phyloP scores from a whole-genome alignment of 2,797 vertebrate species.

The Anas georgica region DNA sequence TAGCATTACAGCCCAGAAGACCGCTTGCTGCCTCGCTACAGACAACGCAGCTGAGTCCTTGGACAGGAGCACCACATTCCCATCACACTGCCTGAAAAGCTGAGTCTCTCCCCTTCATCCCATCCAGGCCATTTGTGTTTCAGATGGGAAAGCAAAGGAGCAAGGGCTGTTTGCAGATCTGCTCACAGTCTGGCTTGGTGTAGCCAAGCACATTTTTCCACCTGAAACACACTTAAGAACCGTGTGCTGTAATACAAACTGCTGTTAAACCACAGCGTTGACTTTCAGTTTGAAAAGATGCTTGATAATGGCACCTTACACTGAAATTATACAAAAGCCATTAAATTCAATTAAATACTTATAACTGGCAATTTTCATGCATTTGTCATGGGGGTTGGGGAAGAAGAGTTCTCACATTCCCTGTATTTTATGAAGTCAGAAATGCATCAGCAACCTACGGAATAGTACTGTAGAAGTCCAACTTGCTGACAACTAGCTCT shows the following conservation, averaged over 20 bases:
- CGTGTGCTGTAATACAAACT: background rate
- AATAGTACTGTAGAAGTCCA: background rate
- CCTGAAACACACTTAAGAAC: background rate
- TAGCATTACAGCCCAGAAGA: background rate
- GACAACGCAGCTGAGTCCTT: background rate
- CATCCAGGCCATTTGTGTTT: background rate
- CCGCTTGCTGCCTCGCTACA: fast-evolving
- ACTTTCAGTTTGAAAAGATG: background rate
- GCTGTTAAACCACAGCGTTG: background rate
- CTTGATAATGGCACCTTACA: background rate
- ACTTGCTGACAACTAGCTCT: background rate
- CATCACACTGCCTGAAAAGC: background rate
- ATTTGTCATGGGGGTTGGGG: background rate
- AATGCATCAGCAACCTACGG: background rate
- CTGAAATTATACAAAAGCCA: background rate
- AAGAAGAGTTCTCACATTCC: background rate
- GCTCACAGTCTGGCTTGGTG: background rate
- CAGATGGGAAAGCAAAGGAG: background rate
- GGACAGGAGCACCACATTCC: background rate
- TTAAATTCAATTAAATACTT: background rate
- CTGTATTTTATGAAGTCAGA: background rate
- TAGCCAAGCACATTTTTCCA: background rate
- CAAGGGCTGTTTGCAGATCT: background rate
- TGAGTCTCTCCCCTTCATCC: background rate
- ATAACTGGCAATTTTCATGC: background rate